phyloP scores from a whole-genome alignment of 2,113 vertebrate species.

The Dolichotis patagonum region DNA sequence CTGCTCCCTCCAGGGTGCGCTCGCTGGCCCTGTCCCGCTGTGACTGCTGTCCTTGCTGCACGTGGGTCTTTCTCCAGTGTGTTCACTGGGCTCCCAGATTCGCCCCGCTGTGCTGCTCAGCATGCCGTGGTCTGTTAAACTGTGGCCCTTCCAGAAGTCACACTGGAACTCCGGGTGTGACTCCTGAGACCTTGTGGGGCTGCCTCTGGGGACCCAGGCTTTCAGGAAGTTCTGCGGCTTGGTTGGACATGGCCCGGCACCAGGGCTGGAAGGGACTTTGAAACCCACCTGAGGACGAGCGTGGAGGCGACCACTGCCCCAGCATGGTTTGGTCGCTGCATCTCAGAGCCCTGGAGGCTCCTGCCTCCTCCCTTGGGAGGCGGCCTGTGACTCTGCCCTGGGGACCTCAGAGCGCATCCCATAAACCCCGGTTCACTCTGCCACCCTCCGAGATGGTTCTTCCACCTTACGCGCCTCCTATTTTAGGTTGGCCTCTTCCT shows the following conservation, averaged over 20 bases:
- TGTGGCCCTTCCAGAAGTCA: background rate
- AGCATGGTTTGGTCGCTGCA: background rate
- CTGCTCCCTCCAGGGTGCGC: background rate
- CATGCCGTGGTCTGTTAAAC: background rate
- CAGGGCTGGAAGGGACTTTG: background rate
- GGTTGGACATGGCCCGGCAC: background rate
- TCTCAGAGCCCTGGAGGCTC: background rate
- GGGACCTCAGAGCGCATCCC: conserved; percentile 16
- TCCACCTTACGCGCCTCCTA: background rate
- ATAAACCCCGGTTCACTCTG: background rate
- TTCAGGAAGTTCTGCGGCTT: background rate
- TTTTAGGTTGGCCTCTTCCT: conserved; percentile 52
- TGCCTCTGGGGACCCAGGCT: background rate
- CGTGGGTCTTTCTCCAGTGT: background rate
- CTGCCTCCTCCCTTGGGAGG: conserved; percentile 35
- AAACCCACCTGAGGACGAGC: background rate
- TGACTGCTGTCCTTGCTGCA: background rate
- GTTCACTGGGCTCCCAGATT: background rate
- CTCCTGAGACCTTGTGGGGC: background rate
- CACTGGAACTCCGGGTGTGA: background rate
- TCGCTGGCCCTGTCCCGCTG: background rate
- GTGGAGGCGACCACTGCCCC: background rate
- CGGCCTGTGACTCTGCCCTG: conserved; percentile 7
- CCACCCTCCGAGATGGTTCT: conserved; percentile 30
- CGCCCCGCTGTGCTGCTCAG: background rate